These are phyloP conservation scores for Meandrina meandrites DNA, from an alignment of 92 coral and sea anemone species.

Conservation along the genomic window DNA sequence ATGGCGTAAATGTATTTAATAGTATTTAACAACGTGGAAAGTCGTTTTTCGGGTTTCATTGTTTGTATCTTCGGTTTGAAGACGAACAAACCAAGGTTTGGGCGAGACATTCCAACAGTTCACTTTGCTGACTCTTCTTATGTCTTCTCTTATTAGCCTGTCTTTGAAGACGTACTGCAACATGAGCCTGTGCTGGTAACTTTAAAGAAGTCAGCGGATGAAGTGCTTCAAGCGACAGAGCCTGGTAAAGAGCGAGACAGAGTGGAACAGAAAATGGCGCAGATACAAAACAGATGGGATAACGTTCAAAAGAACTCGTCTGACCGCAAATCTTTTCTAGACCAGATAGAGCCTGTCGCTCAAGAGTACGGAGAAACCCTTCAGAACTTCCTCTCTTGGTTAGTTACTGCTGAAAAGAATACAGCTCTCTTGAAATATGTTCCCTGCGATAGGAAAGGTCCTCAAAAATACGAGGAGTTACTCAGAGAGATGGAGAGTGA, in stretches of 20 bases:
- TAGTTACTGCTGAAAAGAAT: conserved; percentile 77
- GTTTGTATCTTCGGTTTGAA: background rate
- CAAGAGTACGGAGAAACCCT: conserved; percentile 70
- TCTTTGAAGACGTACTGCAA: conserved; percentile 75
- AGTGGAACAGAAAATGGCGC: conserved; percentile 73
- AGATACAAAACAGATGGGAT: conserved; percentile 81
- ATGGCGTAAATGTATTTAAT: background rate
- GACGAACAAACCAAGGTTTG: background rate
- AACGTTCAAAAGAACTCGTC: conserved; percentile 64
- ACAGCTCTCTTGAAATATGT: conserved; percentile 64
- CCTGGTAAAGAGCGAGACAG: conserved; percentile 87
- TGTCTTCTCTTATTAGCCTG: conserved; percentile 56
- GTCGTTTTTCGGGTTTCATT: background rate
- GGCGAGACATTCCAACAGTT: background rate
- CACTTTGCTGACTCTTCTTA: background rate
- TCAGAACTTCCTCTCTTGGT: conserved; percentile 79
- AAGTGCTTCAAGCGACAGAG: conserved; percentile 66
- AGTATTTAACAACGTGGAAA: background rate
- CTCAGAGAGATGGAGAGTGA: conserved; percentile 73
- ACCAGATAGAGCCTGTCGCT: conserved; percentile 86
- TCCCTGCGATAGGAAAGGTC: conserved; percentile 78
- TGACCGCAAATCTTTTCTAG: conserved; percentile 77
- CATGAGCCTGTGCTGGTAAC: conserved; percentile 84
- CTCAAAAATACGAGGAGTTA: conserved; percentile 69
- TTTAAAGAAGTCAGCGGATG: conserved; percentile 75